phyloP scores from a whole-genome alignment of 2,113 vertebrate species.

The Tupaia chinensis region DNA sequence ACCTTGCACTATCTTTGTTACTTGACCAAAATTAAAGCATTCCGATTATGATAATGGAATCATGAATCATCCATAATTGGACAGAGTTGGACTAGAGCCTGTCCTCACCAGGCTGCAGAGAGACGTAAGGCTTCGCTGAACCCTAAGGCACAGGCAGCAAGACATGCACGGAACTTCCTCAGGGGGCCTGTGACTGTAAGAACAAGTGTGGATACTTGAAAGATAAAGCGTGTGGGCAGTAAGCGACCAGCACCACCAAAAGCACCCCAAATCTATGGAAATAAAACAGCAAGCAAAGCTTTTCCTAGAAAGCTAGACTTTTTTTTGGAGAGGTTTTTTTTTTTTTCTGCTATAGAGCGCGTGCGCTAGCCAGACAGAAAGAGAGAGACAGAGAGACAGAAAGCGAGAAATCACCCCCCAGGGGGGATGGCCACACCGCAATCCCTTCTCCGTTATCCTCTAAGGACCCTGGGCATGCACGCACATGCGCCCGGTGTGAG shows the following conservation, averaged over 20 bases:
- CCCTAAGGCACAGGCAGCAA: neutral
- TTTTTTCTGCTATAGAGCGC: too few relatives aligned
- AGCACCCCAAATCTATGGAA: neutral
- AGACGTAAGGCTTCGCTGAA: neutral
- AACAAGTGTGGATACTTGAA: slow-evolving; percentile 1
- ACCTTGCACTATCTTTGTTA: neutral
- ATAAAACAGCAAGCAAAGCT: neutral
- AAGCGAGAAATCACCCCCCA: too few relatives aligned
- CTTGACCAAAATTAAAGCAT: neutral
- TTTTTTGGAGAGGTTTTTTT: too few relatives aligned
- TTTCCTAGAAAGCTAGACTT: neutral
- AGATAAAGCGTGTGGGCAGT: neutral
- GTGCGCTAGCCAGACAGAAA: too few relatives aligned
- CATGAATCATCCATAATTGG: neutral
- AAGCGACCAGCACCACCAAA: neutral
- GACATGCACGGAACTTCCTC: neutral
- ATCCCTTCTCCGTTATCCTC: too few relatives aligned
- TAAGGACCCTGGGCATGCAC: too few relatives aligned
- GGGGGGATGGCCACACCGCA: too few relatives aligned
- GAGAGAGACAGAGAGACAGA: too few relatives aligned
- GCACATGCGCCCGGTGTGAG: too few relatives aligned
- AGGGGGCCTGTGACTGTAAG: neutral
- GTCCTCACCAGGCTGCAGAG: neutral
- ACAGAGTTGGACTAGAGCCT: neutral
- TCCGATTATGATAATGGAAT: neutral